Conservation (phyloP, 2,113 vertebrate species). For the Colius striatus region DNA sequence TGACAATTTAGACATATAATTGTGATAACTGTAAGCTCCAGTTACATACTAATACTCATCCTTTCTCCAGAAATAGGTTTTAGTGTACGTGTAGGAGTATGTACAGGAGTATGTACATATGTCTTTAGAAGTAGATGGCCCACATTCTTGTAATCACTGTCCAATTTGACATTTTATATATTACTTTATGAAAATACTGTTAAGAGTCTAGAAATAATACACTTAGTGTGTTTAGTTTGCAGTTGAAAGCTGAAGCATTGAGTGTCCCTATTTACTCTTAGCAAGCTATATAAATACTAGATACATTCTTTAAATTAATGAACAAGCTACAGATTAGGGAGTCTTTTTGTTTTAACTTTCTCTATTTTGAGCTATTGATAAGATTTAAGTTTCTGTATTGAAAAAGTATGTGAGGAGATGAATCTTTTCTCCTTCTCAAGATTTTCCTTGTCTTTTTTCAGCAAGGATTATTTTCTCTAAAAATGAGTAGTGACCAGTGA, state of each 20-base stretch:
- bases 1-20: not conserved
- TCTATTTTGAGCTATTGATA: not conserved
- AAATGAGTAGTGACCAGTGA: not conserved
- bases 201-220: not conserved
- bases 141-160: not conserved
- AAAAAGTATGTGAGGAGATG: not conserved
- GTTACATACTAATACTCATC: rapidly evolving
- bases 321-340: not conserved
- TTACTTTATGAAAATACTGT: not conserved
- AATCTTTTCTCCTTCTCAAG: not conserved
- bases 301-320: not conserved
- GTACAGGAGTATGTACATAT: not conserved
- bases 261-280: not conserved
- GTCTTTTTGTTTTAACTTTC: not conserved
- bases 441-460: not conserved
- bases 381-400: not conserved
- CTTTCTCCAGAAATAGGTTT: not conserved
- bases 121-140: not conserved
- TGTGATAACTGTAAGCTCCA: not conserved
- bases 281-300: not conserved
- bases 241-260: not conserved
- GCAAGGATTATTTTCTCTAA: not conserved
- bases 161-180: not conserved
- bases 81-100: not conserved
- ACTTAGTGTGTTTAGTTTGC: not conserved